Evolutionary conservation across 1,140 invertebrate species (phyloP).

Genomic region (Bombus impatiens): DNA sequence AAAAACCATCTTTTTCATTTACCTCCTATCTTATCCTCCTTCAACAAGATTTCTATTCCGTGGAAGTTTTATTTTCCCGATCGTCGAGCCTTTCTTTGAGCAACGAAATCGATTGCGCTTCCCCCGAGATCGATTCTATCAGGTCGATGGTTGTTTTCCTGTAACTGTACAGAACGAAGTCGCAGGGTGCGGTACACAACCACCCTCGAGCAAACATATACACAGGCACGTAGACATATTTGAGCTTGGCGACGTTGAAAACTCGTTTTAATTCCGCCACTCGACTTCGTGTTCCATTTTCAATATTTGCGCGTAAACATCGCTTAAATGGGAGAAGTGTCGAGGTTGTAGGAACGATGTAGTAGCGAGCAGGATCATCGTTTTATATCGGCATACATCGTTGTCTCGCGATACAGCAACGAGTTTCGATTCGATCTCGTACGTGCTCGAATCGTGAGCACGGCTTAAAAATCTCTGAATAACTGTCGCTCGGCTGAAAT

Average conservation of each 20-base stretch:
- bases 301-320: slow-evolving; percentile 51
- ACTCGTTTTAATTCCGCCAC: slow-evolving; percentile 40
- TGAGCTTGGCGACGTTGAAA: neutral
- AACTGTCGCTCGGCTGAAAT: neutral
- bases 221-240: neutral
- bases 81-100: no score
- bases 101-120: no score
- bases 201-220: neutral
- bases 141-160: no score
- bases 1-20: no score
- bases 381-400: neutral
- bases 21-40: no score
- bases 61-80: no score
- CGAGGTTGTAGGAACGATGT: neutral
- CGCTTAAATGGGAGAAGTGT: neutral
- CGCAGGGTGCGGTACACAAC: no score
- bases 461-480: slow-evolving; percentile 13
- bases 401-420: slow-evolving; percentile 9
- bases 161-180: no score
- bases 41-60: no score
- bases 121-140: no score
- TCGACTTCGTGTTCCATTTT: slow-evolving; percentile 32
- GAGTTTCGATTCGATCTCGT: slow-evolving; percentile 37
- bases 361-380: neutral
- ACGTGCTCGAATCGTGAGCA: slow-evolving; percentile 16